Conservation (phyloP, 1,140 invertebrate species). For the Portunus trituberculatus region DNA sequence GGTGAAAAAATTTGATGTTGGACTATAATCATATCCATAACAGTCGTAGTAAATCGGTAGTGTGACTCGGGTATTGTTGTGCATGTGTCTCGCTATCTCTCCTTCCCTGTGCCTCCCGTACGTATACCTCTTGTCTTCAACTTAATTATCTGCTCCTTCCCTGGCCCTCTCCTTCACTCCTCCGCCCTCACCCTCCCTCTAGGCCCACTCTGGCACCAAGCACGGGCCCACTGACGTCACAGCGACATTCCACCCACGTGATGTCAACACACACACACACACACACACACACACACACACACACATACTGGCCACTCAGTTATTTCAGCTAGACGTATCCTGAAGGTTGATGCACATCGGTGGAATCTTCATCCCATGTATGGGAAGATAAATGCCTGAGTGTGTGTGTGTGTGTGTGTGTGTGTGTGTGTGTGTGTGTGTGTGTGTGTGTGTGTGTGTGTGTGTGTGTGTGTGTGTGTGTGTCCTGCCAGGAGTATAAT, state of each 20-base stretch:
- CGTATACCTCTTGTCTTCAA: neutral
- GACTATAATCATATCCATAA: too few species aligned
- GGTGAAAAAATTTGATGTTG: too few species aligned
- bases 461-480: constrained; percentile 18
- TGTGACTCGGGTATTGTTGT: too few species aligned
- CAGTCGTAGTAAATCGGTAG: too few species aligned
- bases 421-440: neutral
- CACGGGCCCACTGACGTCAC: neutral
- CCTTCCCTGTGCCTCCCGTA: neutral
- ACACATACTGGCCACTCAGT: neutral
- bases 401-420: constrained; percentile 14
- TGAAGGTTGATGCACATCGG: neutral
- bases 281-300: neutral
- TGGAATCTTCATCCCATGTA: neutral
- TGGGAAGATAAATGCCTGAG: neutral
- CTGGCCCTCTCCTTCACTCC: neutral
- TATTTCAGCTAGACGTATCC: neutral
- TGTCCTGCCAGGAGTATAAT: neutral
- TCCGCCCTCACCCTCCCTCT: neutral
- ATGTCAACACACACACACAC: neutral
- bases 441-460: constrained; percentile 20
- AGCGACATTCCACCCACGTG: neutral
- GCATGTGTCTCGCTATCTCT: neutral
- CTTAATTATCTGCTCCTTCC: neutral
- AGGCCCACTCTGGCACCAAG: neutral